Percentiles rank a stretch among this genome's conserved stretches.
phyloP scores from a whole-genome alignment of 2,888 invertebrate genomes.

The Capitulum mitella region DNA sequence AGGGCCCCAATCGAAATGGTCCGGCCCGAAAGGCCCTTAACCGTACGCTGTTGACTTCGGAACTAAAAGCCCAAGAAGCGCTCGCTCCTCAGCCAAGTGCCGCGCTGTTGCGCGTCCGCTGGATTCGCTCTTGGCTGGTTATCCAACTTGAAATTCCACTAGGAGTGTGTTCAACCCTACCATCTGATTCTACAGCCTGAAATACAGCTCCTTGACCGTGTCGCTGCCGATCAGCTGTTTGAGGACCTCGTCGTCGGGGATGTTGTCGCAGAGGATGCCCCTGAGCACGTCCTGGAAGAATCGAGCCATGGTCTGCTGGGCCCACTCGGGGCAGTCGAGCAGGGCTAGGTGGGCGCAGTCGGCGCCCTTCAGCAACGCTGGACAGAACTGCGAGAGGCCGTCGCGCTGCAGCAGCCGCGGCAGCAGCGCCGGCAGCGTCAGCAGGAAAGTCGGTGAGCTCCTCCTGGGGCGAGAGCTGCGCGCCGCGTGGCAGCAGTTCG shows the following conservation, averaged over 20 bases:
- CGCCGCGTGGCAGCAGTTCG: not conserved
- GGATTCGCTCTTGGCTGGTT: too few relatives aligned
- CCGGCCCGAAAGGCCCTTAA: too few relatives aligned
- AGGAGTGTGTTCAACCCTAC: too few relatives aligned
- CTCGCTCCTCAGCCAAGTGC: too few relatives aligned
- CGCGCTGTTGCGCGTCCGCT: too few relatives aligned
- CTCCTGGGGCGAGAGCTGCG: not conserved
- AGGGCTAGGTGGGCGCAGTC: conserved; percentile 7
- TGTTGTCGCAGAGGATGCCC: not conserved
- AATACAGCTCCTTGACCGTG: conserved; percentile 45
- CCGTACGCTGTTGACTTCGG: too few relatives aligned
- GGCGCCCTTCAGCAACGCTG: conserved; percentile 12
- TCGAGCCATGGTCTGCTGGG: not conserved
- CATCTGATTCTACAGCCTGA: conserved; percentile 17
- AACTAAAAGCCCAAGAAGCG: too few relatives aligned
- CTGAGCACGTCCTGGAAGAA: conserved; percentile 3
- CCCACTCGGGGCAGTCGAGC: not conserved
- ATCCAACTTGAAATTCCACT: too few relatives aligned
- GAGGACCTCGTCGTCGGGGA: conserved; percentile 36
- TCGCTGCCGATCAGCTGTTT: conserved; percentile 21
- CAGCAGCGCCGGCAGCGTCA: conserved; percentile 9
- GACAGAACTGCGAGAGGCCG: conserved; percentile 1
- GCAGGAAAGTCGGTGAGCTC: not conserved
- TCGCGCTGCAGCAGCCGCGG: not conserved
- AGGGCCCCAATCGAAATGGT: too few relatives aligned